These are phyloP conservation scores for Dinothrombium tinctorium DNA, from an alignment of 1,140 invertebrate species.

Conservation along the genomic window DNA sequence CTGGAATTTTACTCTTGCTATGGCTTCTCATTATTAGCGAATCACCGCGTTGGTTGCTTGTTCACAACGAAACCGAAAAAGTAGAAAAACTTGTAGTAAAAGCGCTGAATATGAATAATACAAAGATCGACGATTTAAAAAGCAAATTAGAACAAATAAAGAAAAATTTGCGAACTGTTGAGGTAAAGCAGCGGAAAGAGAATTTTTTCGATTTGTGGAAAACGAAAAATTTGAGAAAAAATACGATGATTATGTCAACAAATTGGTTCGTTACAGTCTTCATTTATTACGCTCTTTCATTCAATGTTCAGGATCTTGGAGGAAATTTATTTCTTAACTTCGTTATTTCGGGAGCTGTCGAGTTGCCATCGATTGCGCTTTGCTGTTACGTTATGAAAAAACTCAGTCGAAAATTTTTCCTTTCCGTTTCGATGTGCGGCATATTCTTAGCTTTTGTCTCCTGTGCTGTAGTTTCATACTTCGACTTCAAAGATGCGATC, in stretches of 20 bases:
- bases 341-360: slow-evolving; percentile 45
- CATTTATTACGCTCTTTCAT: slow-evolving; percentile 49
- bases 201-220: slow-evolving; percentile 7
- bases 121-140: too few species aligned
- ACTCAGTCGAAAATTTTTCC: slow-evolving; percentile 2
- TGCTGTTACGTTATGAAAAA: slow-evolving; percentile 24
- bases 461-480: too few species aligned
- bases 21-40: too few species aligned
- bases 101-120: too few species aligned
- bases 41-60: too few species aligned
- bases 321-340: slow-evolving; percentile 51
- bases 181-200: too few species aligned
- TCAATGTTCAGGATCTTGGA: slow-evolving; percentile 45
- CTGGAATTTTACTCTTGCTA: too few species aligned
- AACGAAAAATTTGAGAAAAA: slow-evolving; percentile 10
- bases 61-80: too few species aligned
- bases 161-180: too few species aligned
- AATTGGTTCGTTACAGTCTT: slow-evolving; percentile 18
- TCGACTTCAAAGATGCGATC: neutral
- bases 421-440: slow-evolving; percentile 7
- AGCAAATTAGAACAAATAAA: too few species aligned
- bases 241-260: slow-evolving; percentile 13
- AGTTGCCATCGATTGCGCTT: slow-evolving; percentile 45
- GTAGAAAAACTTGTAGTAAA: too few species aligned
- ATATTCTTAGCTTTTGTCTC: slow-evolving; percentile 3